Evolutionary conservation across 2,113 vertebrate species (phyloP), one percentile per base, ranked within the genome.

Genomic region (Ameiurus melas): DNA sequence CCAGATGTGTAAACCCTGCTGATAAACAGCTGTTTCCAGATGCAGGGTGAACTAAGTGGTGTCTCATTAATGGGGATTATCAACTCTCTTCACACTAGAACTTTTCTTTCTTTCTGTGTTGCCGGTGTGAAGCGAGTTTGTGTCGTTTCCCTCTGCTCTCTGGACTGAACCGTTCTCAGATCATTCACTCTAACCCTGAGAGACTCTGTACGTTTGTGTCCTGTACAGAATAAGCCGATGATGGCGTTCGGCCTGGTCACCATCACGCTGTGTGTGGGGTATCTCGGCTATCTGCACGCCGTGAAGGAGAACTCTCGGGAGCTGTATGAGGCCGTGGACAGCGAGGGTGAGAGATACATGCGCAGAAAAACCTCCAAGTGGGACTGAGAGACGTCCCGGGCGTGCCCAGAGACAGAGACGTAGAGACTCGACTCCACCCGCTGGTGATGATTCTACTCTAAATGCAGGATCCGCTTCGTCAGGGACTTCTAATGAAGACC

Each of bases 211-310:
- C 12, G 5, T 16, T 0, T 78, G 77, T 79, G 5, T 83, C 20
- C 5, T 93, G 91, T 78, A 84, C 96, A 99, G 98, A 99, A 98
- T 91, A 99, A 98, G 92, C 96, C 97, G 0, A 92, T 99, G 92
- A 99, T 99, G 98, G 96, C 90, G 13, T 97, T 98, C 51, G 98
- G 98, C 78, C 93, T 99, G 80, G 1, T 97, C 75, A 93, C 95
- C 66, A 91, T 99, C 92, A 97, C 96, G 0, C 87, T 98, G 43
- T 99, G 98, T 1, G 96, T 99, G 89, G 97, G 96, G 53, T 99
- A 99, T 89, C 96, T 99, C 89, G 98, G 97, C 47, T 99, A 99
- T 92, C 92, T 98, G 92, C 97, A 98, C 20, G 97, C 97, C 12
- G 93, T 94, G 36, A 93, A 95, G 89, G 98, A 99, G 73, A 97